Evolutionary conservation across 2,888 invertebrate species (phyloP).

Genomic region (Oxycera nigricornis): DNA sequence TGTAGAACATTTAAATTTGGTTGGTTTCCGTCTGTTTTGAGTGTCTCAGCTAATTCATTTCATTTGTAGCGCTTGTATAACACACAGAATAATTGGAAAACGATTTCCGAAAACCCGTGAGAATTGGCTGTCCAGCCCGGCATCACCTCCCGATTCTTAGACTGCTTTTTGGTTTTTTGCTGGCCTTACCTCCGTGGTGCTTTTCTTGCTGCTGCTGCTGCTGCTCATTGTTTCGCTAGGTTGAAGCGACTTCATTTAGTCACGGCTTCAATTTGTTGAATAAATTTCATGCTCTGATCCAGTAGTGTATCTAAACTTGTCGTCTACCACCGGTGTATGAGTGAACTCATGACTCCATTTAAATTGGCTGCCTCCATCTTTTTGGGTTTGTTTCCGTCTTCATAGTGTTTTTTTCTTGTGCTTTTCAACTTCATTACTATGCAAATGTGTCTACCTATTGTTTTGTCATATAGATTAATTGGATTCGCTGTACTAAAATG

Average conservation of each 20-base stretch:
- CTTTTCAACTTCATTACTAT: neutral
- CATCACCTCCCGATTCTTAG: too few relatives aligned
- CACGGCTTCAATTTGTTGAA: too few relatives aligned
- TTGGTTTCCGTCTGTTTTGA: neutral
- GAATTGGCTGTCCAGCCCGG: too few relatives aligned
- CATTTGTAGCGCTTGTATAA: slow-evolving; percentile 3
- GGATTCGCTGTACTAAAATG: neutral
- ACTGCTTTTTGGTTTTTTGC: too few relatives aligned
- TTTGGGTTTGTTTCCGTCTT: neutral
- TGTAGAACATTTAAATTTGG: neutral
- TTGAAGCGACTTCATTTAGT: too few relatives aligned
- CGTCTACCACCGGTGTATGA: neutral
- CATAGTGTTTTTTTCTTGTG: neutral
- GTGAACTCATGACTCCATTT: slow-evolving; percentile 19
- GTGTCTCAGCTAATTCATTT: slow-evolving; percentile 5
- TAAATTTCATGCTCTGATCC: too few relatives aligned
- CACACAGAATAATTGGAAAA: neutral
- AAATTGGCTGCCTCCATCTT: neutral
- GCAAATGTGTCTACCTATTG: neutral
- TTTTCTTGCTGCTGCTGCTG: too few relatives aligned
- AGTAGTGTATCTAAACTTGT: too few relatives aligned
- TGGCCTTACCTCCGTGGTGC: too few relatives aligned
- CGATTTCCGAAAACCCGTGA: neutral
- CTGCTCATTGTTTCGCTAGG: too few relatives aligned
- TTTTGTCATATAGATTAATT: neutral